Evolutionary conservation across 2,888 invertebrate species (phyloP).

Genomic region (Oasisia sp.): DNA sequence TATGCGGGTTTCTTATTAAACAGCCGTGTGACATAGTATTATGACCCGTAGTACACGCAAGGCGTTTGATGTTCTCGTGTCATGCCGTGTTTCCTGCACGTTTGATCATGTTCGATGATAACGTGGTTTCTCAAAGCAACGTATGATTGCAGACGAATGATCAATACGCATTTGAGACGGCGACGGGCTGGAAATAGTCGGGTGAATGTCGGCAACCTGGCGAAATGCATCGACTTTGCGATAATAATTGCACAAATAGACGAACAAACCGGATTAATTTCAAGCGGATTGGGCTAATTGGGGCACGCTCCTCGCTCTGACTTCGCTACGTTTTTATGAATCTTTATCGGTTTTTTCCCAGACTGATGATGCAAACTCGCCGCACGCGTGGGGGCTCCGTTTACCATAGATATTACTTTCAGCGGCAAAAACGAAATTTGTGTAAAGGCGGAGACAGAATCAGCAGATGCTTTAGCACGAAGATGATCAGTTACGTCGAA

Average conservation of each 20-base stretch:
- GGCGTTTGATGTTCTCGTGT: neutral
- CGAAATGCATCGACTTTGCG: neutral
- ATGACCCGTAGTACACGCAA: neutral
- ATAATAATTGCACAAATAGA: slow-evolving; percentile 4
- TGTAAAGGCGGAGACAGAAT: neutral
- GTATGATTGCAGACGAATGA: neutral
- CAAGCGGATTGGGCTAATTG: neutral
- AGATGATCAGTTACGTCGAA: neutral
- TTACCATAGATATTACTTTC: slow-evolving; percentile 17
- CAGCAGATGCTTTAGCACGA: neutral
- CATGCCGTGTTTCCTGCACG: neutral
- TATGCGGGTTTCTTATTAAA: no score
- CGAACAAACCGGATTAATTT: slow-evolving; percentile 1
- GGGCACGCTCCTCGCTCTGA: neutral
- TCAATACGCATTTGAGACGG: neutral
- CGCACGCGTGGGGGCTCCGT: neutral
- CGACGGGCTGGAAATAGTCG: neutral
- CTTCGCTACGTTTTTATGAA: neutral
- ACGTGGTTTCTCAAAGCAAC: neutral
- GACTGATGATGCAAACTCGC: neutral
- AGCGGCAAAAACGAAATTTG: neutral
- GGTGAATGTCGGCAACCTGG: neutral
- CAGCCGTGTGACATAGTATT: neutral
- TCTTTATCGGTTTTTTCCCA: neutral
- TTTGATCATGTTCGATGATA: neutral